A percentile compares a stretch with the other conserved stretches of the same genome.
These are phyloP conservation scores for Eugnorisma glareosa DNA, from an alignment of 2,888 invertebrate species.

Conservation along the genomic window DNA sequence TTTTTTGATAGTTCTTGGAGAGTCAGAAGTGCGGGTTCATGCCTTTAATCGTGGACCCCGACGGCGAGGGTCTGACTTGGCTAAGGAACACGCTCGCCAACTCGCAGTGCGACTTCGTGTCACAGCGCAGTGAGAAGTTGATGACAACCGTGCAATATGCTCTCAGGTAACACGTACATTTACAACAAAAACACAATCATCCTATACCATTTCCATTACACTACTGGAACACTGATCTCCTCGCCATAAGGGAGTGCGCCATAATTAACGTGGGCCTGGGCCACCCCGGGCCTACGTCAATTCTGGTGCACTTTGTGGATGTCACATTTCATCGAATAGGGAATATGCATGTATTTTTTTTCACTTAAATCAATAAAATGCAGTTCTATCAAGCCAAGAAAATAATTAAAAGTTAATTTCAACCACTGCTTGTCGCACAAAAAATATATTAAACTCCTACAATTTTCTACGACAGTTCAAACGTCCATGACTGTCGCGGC, in stretches of 20 bases:
- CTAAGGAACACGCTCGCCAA: slow-evolving; percentile 92
- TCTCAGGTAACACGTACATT: slow-evolving; percentile 86
- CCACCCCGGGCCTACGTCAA: too few relatives aligned
- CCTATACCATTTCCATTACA: background rate
- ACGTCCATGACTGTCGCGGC: too few relatives aligned
- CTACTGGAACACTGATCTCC: background rate
- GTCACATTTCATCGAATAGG: background rate
- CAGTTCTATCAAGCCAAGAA: too few relatives aligned
- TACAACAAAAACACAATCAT: background rate
- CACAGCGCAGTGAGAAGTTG: slow-evolving; percentile 94
- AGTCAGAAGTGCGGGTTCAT: slow-evolving; percentile 89
- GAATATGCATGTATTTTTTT: too few relatives aligned
- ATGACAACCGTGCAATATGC: slow-evolving; percentile 94
- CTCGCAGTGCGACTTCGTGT: slow-evolving; percentile 93
- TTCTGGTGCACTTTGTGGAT: too few relatives aligned
- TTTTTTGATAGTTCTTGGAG: slow-evolving; percentile 75
- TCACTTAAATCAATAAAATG: too few relatives aligned
- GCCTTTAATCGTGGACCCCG: slow-evolving; percentile 97
- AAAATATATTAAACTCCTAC: too few relatives aligned
- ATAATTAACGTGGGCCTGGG: background rate
- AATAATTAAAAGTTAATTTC: too few relatives aligned
- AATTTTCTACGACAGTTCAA: too few relatives aligned
- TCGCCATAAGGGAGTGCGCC: background rate
- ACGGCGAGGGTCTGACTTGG: slow-evolving; percentile 96
- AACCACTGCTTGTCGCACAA: too few relatives aligned